phyloP scores from a whole-genome alignment of 2,113 vertebrate genomes.

The Dolichotis patagonum region DNA sequence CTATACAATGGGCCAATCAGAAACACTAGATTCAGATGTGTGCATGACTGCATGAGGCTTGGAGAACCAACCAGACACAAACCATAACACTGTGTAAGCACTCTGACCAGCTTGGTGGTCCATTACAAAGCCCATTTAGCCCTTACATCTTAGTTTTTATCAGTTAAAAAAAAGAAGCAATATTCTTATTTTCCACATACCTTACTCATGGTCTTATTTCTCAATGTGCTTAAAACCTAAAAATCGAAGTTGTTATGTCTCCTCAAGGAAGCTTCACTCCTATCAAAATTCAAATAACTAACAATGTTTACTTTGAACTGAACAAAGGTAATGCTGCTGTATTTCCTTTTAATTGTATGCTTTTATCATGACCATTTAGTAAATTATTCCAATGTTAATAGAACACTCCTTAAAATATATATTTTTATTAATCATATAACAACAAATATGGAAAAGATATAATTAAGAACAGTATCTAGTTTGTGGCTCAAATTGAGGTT shows the following conservation, averaged over 20 bases:
- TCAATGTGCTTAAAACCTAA: not conserved
- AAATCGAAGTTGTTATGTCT: not conserved
- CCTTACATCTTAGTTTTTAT: not conserved
- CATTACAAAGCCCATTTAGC: not conserved
- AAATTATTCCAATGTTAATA: not conserved
- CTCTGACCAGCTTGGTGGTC: not conserved
- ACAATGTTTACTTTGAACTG: not conserved
- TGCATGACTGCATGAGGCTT: too few relatives aligned
- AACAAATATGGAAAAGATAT: not conserved
- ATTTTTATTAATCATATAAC: not conserved
- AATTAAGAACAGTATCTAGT: not conserved
- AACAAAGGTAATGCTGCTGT: constrained; percentile 1
- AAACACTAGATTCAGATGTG: too few relatives aligned
- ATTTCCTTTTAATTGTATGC: constrained; percentile 1
- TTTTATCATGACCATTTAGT: constrained; percentile 29
- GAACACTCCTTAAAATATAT: not conserved
- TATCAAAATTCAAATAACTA: constrained; percentile 10
- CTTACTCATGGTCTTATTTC: not conserved
- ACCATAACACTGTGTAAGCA: too few relatives aligned
- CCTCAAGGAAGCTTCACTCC: not conserved
- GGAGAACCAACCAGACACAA: too few relatives aligned
- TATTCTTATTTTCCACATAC: not conserved
- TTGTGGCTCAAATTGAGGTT: not conserved
- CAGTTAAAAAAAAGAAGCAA: not conserved
- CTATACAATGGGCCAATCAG: too few relatives aligned